phyloP scores from a whole-genome alignment of 2,113 vertebrate genomes.

The Gasterosteus aculeatus region DNA sequence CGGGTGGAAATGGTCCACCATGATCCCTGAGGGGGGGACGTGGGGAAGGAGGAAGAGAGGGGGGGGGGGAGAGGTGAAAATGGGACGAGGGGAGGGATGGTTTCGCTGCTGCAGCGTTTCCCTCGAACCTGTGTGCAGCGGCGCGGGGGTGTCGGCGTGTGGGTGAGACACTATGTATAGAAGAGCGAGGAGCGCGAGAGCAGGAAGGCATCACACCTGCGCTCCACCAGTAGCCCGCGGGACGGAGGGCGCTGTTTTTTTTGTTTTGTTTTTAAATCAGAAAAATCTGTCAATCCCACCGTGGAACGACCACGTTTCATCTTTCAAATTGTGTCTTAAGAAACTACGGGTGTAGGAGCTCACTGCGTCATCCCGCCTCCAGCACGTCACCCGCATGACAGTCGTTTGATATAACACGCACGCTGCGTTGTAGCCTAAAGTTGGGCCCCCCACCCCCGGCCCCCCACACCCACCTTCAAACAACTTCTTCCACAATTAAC shows the following conservation, averaged over 20 bases:
- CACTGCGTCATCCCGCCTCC: conserved; percentile 71
- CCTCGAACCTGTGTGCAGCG: conserved; percentile 42
- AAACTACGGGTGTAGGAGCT: conserved; percentile 53
- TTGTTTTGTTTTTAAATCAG: background rate
- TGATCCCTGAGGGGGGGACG: conserved; percentile 46
- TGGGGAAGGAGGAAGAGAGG: conserved; percentile 14
- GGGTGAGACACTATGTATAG: conserved; percentile 70
- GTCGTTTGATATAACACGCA: conserved; percentile 62
- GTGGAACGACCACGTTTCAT: background rate
- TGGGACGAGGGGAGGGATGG: conserved; percentile 14
- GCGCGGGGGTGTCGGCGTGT: conserved; percentile 56
- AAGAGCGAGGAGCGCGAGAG: conserved; percentile 38
- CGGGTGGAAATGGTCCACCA: no score
- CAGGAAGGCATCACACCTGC: conserved; percentile 22
- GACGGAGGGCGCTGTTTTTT: background rate
- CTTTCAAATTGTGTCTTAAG: conserved; percentile 31
- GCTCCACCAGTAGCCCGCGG: background rate
- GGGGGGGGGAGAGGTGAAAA: conserved; percentile 29
- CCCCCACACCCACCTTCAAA: conserved; percentile 2
- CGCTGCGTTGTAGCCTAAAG: conserved; percentile 50
- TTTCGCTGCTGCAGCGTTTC: conserved; percentile 31
- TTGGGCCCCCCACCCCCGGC: conserved; percentile 33
- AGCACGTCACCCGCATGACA: conserved; percentile 62
- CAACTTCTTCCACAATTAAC: conserved; percentile 27
- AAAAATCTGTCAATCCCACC: background rate